Conservation (phyloP, 2,888 invertebrate genomes). For the Yponomeuta plumbellus region DNA sequence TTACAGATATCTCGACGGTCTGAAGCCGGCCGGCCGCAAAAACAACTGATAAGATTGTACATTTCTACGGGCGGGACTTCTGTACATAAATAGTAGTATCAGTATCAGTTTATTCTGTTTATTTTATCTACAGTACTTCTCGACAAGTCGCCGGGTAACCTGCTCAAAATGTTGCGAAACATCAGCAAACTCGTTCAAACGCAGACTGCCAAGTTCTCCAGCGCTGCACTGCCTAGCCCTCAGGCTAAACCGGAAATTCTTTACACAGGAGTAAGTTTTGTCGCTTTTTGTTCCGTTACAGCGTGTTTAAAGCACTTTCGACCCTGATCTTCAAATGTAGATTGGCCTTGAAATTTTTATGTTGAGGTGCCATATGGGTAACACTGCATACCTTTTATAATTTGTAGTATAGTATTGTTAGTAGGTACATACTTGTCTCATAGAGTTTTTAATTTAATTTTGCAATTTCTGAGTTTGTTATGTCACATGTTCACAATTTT, state of each 20-base stretch:
- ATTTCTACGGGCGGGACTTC: not conserved
- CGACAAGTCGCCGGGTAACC: not conserved
- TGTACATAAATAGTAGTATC: not conserved
- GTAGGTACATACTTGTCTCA: no score
- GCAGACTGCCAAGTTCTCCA: slow-evolving; percentile 70
- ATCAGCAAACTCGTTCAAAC: slow-evolving; percentile 45
- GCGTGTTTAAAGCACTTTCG: not conserved
- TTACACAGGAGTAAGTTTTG: slow-evolving; percentile 81
- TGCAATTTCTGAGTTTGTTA: no score
- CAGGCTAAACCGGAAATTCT: slow-evolving; percentile 82
- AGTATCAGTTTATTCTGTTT: not conserved
- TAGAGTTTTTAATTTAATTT: no score
- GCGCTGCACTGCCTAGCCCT: slow-evolving; percentile 80
- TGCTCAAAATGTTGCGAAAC: slow-evolving; percentile 48
- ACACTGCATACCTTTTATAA: not conserved
- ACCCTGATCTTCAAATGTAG: not conserved
- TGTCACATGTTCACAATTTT: no score
- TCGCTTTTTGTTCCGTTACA: slow-evolving; percentile 17
- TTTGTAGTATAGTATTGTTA: no score
- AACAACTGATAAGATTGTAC: not conserved
- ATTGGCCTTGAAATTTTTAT: not conserved
- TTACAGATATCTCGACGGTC: not conserved
- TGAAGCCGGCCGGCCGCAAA: not conserved
- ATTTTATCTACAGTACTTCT: not conserved
- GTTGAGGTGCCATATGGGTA: not conserved